These are phyloP conservation scores for Chaenogobius annularis DNA, from an alignment of 2,113 vertebrate species.

Conservation along the genomic window DNA sequence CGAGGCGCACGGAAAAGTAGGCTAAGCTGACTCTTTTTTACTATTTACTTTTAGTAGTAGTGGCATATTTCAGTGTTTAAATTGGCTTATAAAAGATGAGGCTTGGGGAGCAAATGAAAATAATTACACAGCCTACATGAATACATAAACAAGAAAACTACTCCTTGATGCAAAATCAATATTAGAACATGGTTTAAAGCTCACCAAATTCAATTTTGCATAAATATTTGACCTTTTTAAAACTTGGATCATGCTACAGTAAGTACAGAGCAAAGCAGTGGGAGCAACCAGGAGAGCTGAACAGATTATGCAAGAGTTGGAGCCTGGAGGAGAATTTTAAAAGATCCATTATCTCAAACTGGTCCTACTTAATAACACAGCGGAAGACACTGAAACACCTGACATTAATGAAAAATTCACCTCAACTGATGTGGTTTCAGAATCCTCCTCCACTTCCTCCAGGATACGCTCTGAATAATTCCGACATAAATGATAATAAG, in stretches of 20 bases:
- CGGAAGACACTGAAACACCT: conserved; percentile 53
- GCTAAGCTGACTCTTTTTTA: too few species aligned
- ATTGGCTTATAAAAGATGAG: too few species aligned
- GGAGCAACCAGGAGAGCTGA: conserved; percentile 40
- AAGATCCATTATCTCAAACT: conserved; percentile 74
- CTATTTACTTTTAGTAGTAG: too few species aligned
- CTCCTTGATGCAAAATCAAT: not conserved
- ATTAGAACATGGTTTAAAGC: not conserved
- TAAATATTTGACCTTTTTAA: conserved; percentile 23
- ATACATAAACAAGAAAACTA: too few species aligned
- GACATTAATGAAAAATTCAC: conserved; percentile 69
- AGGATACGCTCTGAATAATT: conserved; percentile 24
- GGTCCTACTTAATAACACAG: conserved; percentile 70
- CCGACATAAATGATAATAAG: conserved; percentile 41
- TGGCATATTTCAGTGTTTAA: too few species aligned
- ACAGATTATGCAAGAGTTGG: conserved; percentile 45
- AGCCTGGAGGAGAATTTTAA: conserved; percentile 68
- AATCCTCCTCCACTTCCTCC: conserved; percentile 30
- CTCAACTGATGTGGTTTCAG: conserved; percentile 58
- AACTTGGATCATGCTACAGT: conserved; percentile 61
- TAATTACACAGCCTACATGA: too few species aligned
- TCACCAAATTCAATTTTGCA: not conserved
- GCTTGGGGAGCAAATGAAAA: too few species aligned
- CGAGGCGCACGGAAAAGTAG: too few species aligned
- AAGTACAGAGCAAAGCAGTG: conserved; percentile 51